These are phyloP conservation scores for Petromus typicus DNA, from an alignment of 2,113 vertebrate species.

Conservation along the genomic window DNA sequence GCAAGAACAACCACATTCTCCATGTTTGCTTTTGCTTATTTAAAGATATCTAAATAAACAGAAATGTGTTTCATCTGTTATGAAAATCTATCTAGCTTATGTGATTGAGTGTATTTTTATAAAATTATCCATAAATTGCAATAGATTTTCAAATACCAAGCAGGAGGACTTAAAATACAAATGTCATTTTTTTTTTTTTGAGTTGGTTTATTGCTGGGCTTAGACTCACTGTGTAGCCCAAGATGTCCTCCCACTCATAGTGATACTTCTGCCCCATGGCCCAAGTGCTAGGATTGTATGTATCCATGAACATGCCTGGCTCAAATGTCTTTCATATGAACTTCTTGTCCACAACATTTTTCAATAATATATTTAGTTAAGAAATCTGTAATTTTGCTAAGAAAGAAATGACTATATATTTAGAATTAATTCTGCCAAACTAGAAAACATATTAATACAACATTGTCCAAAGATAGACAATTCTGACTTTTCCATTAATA, in stretches of 20 bases:
- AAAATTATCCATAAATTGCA: not conserved
- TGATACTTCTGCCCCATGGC: too few species aligned
- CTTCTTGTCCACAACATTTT: not conserved
- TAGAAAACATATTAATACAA: not conserved
- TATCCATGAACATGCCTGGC: too few species aligned
- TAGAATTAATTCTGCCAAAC: slow-evolving; percentile 18
- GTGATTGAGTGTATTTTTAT: not conserved
- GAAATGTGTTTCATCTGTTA: not conserved
- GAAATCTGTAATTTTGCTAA: not conserved
- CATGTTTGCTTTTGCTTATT: not conserved
- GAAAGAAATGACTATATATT: slow-evolving; percentile 22
- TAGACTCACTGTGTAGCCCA: too few species aligned
- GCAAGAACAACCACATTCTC: not conserved
- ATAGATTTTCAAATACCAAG: not conserved
- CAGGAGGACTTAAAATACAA: not conserved
- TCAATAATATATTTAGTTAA: not conserved
- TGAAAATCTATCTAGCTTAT: not conserved
- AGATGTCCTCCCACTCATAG: too few species aligned
- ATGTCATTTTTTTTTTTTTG: too few species aligned
- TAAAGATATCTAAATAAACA: not conserved
- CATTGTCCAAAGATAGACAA: not conserved
- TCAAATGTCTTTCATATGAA: not conserved
- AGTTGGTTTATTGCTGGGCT: too few species aligned
- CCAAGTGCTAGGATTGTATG: too few species aligned
- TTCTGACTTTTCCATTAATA: slow-evolving; percentile 45